Evolutionary conservation across 2,888 invertebrate genomes (phyloP).

Genomic region (Tortricodes alternella): DNA sequence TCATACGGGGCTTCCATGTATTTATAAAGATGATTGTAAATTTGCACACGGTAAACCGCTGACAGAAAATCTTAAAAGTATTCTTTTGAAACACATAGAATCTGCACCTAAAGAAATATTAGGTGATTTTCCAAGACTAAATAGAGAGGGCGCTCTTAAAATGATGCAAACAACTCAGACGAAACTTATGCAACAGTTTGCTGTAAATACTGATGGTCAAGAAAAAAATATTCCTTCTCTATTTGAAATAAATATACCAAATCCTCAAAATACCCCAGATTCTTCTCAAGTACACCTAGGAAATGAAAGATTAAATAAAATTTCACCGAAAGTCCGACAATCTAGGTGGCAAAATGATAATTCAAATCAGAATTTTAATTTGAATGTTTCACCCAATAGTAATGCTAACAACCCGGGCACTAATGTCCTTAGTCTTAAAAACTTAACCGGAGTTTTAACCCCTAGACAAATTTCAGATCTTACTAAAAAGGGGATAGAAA

Average conservation of each 20-base stretch:
- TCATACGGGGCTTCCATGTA: conserved; percentile 95
- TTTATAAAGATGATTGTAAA: conserved; percentile 92
- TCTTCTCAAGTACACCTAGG: conserved; percentile 55
- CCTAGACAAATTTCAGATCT: conserved; percentile 83
- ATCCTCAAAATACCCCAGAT: conserved; percentile 59
- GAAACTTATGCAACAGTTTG: conserved; percentile 71
- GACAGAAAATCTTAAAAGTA: conserved; percentile 88
- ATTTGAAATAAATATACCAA: conserved; percentile 74
- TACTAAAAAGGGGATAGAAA: conserved; percentile 82
- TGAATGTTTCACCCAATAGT: conserved; percentile 55
- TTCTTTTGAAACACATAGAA: conserved; percentile 89
- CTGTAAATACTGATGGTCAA: conserved; percentile 57
- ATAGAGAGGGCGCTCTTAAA: conserved; percentile 88
- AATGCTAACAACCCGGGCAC: conserved; percentile 43
- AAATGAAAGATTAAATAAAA: conserved; percentile 65
- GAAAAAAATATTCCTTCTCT: conserved; percentile 71
- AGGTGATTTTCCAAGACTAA: conserved; percentile 93
- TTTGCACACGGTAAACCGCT: conserved; percentile 95
- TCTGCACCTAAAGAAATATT: conserved; percentile 95
- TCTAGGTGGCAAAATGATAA: conserved; percentile 78
- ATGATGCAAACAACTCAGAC: conserved; percentile 77
- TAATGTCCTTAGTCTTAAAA: conserved; percentile 80
- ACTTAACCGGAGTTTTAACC: conserved; percentile 82
- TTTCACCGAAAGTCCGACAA: conserved; percentile 74
- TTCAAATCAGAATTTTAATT: conserved; percentile 56